A percentile compares a stretch with the other conserved stretches of the same genome.
Conservation (phyloP, 2,113 vertebrate genomes). For the human region DNA sequence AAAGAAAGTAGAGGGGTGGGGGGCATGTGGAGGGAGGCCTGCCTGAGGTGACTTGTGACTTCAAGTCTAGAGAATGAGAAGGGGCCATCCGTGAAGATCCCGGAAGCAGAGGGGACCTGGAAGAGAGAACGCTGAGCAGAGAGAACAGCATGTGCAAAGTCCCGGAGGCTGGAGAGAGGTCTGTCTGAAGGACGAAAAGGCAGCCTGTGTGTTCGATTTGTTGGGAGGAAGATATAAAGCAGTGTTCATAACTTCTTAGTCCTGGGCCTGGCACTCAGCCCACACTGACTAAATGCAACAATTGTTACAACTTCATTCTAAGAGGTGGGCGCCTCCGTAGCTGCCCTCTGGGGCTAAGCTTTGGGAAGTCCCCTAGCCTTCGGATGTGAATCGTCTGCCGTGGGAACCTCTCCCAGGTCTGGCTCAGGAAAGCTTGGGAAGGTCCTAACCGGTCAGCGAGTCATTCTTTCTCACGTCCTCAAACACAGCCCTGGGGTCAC, state of each 20-base stretch:
- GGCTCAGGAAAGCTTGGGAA: neutral
- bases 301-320: neutral
- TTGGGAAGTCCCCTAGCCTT: neutral
- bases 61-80: neutral
- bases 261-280: neutral
- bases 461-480: neutral
- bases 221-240: neutral
- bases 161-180: neutral
- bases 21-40: neutral
- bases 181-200: neutral
- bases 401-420: neutral
- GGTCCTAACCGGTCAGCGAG: rapidly evolving
- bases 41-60: neutral
- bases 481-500: neutral
- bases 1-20: neutral
- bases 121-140: neutral
- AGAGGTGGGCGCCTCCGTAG: neutral
- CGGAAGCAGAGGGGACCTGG: neutral
- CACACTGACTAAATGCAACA: rapidly evolving
- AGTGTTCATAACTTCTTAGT: neutral
- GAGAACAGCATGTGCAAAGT: neutral
- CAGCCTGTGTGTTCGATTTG: neutral
- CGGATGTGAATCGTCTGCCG: neutral
- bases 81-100: neutral
- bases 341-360: neutral